phyloP scores from a whole-genome alignment of 2,797 vertebrate genomes.

The Echiichthys vipera region DNA sequence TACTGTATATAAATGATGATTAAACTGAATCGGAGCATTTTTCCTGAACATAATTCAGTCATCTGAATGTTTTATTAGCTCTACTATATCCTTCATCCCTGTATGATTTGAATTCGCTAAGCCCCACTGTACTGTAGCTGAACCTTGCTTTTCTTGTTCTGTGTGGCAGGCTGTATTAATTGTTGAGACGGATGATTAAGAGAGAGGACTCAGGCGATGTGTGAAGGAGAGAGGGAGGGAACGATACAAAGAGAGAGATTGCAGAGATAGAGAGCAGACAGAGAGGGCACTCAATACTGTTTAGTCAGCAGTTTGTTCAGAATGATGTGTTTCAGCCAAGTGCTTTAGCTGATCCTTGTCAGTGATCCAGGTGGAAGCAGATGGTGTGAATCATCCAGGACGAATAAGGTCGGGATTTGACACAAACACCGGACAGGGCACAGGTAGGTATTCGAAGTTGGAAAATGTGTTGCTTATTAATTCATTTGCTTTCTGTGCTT shows the following conservation, averaged over 20 bases:
- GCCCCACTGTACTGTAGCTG: neutral
- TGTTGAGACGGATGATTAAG: constrained; percentile 35
- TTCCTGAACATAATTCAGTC: constrained; percentile 11
- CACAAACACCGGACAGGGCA: constrained; percentile 4
- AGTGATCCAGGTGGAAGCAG: constrained; percentile 43
- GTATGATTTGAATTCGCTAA: neutral
- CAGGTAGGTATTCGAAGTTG: neutral
- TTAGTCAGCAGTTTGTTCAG: constrained; percentile 49
- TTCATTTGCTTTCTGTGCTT: neutral
- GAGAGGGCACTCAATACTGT: constrained; percentile 24
- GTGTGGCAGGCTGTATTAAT: constrained; percentile 11
- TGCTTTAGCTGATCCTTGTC: constrained; percentile 43
- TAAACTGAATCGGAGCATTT: constrained; percentile 1
- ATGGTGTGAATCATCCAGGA: constrained; percentile 29
- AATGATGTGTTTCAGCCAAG: constrained; percentile 40
- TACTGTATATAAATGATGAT: no score
- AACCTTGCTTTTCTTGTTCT: constrained; percentile 5
- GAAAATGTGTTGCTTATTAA: neutral
- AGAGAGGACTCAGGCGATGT: constrained; percentile 21
- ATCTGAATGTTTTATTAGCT: constrained; percentile 12
- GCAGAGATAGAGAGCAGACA: neutral
- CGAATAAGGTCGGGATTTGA: constrained; percentile 16
- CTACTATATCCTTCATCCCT: neutral
- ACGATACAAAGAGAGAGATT: neutral
- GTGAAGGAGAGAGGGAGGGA: constrained; percentile 33